phyloP scores from a whole-genome alignment of 2,113 vertebrate species.

The Dromiciops gliroides region DNA sequence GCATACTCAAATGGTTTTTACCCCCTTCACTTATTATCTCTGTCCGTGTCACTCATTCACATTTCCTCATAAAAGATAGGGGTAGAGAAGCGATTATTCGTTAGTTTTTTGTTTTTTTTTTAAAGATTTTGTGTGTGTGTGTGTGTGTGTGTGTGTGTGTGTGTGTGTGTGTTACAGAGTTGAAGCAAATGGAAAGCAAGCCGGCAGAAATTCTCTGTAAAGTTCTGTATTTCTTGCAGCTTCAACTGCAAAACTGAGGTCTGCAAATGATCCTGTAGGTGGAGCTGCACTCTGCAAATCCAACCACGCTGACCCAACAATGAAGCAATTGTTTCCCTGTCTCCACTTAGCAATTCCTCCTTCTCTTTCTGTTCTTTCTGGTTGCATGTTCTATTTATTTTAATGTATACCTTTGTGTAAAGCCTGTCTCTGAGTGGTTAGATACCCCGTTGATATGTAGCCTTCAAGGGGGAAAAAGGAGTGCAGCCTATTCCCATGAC shows the following conservation, averaged over 20 bases:
- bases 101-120: too few relatives aligned
- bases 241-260: slow-evolving; percentile 65
- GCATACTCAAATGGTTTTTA: slow-evolving; percentile 32
- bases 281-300: slow-evolving; percentile 94
- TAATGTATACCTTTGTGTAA: slow-evolving; percentile 87
- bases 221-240: slow-evolving; percentile 24
- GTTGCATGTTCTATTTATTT: slow-evolving; percentile 89
- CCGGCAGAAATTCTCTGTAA: slow-evolving; percentile 5
- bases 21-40: slow-evolving; percentile 40
- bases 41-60: background rate
- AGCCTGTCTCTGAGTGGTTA: slow-evolving; percentile 86
- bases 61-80: slow-evolving; percentile 36
- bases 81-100: slow-evolving; percentile 52
- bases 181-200: slow-evolving; percentile 15
- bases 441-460: slow-evolving; percentile 86
- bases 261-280: slow-evolving; percentile 91
- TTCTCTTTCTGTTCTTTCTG: slow-evolving; percentile 81
- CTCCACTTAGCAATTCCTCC: slow-evolving; percentile 77
- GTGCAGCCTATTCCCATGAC: slow-evolving; percentile 88
- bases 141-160: too few relatives aligned
- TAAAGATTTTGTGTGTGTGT: too few relatives aligned
- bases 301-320: slow-evolving; percentile 82
- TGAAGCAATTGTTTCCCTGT: slow-evolving; percentile 88
- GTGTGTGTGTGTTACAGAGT: slow-evolving; percentile 24
- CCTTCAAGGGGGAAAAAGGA: slow-evolving; percentile 82